Evolutionary conservation across 1,140 invertebrate genomes (phyloP), one percentile per base, ranked within the genome.

Genomic region (Ctenoplectra terminalis): DNA sequence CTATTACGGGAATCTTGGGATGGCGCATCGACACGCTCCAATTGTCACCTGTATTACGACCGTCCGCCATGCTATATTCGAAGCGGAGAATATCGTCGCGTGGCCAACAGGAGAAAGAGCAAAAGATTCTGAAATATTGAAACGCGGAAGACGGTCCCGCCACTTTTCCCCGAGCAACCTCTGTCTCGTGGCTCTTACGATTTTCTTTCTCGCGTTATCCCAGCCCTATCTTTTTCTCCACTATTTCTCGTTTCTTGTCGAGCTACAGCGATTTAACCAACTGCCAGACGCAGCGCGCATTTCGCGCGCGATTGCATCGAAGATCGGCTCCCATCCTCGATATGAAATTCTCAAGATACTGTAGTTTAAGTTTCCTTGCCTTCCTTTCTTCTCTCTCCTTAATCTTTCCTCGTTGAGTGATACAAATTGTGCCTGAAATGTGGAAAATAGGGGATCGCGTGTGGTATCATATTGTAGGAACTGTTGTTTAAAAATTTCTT

Each of bases 111-210:
- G 29, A 20, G 58, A 58, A 54, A 60, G 31, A 52, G 40, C 26
- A 26, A 52, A 31, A 54, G 81, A 87, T 82, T 83, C 70, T 88
- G 84, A 89, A 90, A 90, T 90, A 90, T 90, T 90, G 89, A 90
- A 90, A 87, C 48, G 81, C 79, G 70, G 48, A 87, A 81, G 80
- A 85, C 82, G 75, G 61, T 75, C 67, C 37, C 79, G 67, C 60
- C 58, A 86, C 77, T 83, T 78, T 84, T 71, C 66, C 69, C 54
- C 31, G 56, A 31, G 54, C 40, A 73, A 50, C 43, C 29, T 66
- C 64, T 69, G 48, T 58, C 71, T 34, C 63, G 70, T 77, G 81
- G 85, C 58, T 87, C 78, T 58, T 64, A 54, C 50, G 64, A 61
- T 78, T 48, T 81, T 64, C 48, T 64, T 13, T 40, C 61, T 29